These are phyloP conservation scores for Corythoichthys intestinalis DNA, from an alignment of 2,113 vertebrate genomes.

Conservation along the genomic window DNA sequence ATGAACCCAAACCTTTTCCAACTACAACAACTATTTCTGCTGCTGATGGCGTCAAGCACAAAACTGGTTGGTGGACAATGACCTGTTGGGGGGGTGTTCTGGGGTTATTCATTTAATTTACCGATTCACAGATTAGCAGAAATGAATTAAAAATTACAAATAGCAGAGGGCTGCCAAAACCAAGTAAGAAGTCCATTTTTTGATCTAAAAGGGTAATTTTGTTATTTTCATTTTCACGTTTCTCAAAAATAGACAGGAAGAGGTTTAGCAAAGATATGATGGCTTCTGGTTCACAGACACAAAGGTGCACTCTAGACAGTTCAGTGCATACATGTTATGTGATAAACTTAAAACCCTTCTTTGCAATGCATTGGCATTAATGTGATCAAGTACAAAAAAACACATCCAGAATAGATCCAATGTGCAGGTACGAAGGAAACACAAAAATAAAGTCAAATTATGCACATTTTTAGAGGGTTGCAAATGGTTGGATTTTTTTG, in stretches of 20 bases:
- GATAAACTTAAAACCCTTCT: background rate
- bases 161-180: background rate
- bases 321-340: background rate
- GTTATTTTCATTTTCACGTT: background rate
- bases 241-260: background rate
- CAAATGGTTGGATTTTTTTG: background rate
- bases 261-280: background rate
- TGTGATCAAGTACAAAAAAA: background rate
- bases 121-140: background rate
- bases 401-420: background rate
- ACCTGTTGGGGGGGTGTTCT: background rate
- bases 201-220: background rate
- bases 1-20: background rate
- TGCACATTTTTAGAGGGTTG: background rate
- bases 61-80: background rate
- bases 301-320: background rate
- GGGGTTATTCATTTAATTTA: background rate
- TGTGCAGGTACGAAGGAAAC: background rate
- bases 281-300: background rate
- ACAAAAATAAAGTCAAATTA: background rate
- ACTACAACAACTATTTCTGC: background rate
- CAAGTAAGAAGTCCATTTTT: background rate
- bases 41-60: background rate
- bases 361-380: background rate
- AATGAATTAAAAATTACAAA: background rate